Evolutionary conservation across 2,797 vertebrate genomes (phyloP), one percentile per base, ranked within the genome.

Genomic region (Aselliscus stoliczkanus): DNA sequence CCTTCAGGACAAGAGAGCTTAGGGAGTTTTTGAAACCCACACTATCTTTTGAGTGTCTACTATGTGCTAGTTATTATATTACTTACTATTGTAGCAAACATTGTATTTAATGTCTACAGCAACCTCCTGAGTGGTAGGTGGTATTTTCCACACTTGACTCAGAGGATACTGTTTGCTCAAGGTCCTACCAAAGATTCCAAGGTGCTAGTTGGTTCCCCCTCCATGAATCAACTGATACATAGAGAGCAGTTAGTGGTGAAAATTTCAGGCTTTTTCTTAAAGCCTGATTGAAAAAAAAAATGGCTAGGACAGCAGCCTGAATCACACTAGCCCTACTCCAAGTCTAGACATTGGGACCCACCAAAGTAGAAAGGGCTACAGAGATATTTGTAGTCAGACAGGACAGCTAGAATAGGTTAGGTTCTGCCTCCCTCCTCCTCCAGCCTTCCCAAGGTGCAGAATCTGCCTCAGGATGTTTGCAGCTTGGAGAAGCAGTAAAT

Each of bases 81-180:
- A 25, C 29, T 47, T 14, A 47, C 52, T 77, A 27, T 47, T 62
- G 5, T 69, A 37, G 54, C 21, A 52, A 82, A 27, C 60, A 88
- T 93, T 93, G 27, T 82, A 44, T 97, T 96, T 88, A 39, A 81
- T 94, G 94, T 94, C 77, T 95, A 39, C n/a, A 88, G 7, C 39
- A 88, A 54, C 23, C 56, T 93, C 76, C 39, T 84, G n/a, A 88
- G 27, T 88, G 18, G 25, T 94, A 58, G 20, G 25, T 88, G 2
- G 54, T 83, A 62, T 56, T 82, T 95, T 76, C 77, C 44, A n/a
- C 15, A 58, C 39, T 87, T 94, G 84, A 81, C 75, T 95, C 62
- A 87, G 37, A 96, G 20, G 73, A 87, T 67, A 83, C 34, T 87
- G 12, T 90, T 64, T 77, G 42, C 27, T 73, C 21, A 93, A 77